Evolutionary conservation across 2,888 invertebrate genomes (phyloP).

Genomic region (Rotaria macrura): DNA sequence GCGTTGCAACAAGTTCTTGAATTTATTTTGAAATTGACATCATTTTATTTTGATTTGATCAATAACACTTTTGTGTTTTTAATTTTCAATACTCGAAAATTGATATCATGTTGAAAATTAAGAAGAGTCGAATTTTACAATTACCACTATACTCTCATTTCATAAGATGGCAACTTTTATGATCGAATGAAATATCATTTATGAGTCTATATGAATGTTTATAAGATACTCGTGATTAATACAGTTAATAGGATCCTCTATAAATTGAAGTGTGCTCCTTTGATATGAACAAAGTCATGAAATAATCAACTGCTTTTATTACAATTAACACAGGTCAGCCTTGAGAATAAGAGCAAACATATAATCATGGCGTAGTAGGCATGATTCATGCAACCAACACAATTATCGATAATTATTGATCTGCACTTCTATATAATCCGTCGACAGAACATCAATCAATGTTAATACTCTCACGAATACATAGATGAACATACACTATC

Average conservation of each 20-base stretch:
- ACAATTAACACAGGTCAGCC: neutral
- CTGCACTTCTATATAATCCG: neutral
- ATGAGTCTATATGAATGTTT: neutral
- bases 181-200: neutral
- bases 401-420: neutral
- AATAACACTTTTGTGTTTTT: no score
- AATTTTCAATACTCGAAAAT: no score
- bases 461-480: no score
- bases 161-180: no score
- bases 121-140: no score
- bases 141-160: no score
- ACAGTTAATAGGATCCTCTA: neutral
- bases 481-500: no score
- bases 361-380: neutral
- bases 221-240: neutral
- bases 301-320: neutral
- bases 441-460: neutral
- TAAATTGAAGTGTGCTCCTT: neutral
- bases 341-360: neutral
- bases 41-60: neutral
- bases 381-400: neutral
- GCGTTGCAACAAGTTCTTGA: neutral
- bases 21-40: neutral
- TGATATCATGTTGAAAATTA: no score
- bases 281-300: neutral